Percentiles rank a stretch among this genome's conserved stretches.
phyloP scores from a whole-genome alignment of 2,113 vertebrate genomes.

The Tonatia bakeri region DNA sequence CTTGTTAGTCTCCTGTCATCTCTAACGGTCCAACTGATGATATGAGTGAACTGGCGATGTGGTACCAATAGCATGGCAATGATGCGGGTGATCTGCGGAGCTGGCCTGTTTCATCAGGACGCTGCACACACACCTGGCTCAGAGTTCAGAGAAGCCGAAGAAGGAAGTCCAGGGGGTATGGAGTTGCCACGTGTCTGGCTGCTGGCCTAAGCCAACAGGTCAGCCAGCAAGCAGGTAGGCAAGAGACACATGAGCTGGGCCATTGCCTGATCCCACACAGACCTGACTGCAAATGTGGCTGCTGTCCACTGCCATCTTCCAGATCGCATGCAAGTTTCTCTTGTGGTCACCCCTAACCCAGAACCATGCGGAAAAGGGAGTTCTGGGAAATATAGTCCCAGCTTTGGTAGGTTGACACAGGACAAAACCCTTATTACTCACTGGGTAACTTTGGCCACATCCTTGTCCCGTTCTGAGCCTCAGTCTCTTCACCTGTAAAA shows the following conservation, averaged over 20 bases:
- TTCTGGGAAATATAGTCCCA: not conserved
- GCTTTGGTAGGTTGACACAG: not conserved
- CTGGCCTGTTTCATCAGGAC: rapidly evolving
- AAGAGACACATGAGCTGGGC: rapidly evolving
- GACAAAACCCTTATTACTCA: rapidly evolving
- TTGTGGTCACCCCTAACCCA: not conserved
- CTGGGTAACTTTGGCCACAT: not conserved
- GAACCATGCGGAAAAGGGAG: not conserved
- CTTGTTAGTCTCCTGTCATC: not conserved
- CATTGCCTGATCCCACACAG: rapidly evolving
- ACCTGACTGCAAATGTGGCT: not conserved
- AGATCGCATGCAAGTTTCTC: not conserved
- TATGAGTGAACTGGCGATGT: not conserved
- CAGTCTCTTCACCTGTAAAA: not conserved
- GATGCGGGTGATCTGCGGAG: not conserved
- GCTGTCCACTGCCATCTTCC: not conserved
- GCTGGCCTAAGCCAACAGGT: not conserved
- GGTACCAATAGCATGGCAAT: not conserved
- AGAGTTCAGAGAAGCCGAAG: not conserved
- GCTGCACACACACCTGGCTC: not conserved
- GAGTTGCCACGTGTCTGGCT: not conserved
- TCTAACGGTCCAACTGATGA: not conserved
- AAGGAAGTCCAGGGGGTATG: not conserved
- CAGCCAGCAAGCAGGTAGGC: not conserved
- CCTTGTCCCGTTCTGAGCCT: not conserved